Base-by-base conservation (phyloP, 2,888 invertebrate genomes). In the Agriopis aurantiaria region DNA sequence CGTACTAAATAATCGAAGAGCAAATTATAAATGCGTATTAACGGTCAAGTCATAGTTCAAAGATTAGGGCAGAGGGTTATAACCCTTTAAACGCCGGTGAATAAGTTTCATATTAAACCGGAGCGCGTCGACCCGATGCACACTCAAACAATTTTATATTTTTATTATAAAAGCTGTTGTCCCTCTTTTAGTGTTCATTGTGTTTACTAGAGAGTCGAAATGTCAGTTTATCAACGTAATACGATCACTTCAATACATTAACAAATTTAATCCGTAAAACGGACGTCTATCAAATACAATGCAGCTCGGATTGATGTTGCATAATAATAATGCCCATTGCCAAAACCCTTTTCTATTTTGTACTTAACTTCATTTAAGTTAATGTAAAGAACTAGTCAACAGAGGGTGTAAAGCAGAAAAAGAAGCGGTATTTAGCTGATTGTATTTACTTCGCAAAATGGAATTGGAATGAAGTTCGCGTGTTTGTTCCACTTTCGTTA, bases 21-120 rank as follows among this genome's bases (percentile, higher is more conserved):
- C 88, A 90, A 94, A 94, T 94, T 94, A 94, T 92, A 92, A 92
- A 94, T 94, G 93, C 93, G 92, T 92, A 91, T 90, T 93, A 94
- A 93, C 94, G 94, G 94, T 94, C 94, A 93, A 93, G 93, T 92
- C 91, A 91, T 91, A 94, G 94, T 94, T 94, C 93, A 94, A 93
- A 94, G 94, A 93, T 93, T 93, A 92, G 91, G 94, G 92, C 92
- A 90, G 86, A 88, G 92, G 89, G 87, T 86, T 91, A 92, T 66
- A 70, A 63, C 70, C 93, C 94, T 92, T 92, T 89, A 83, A 85
- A 80, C 83, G 83, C 78, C 81, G 81, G 82, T 80, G 87, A 92
- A 90, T 88, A 91, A 89, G 89, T 91, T 90, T 88, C 79, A 87
- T 91, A 90, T 89, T 90, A 87, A 90, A 90, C 88, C 86, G 84